phyloP scores from a whole-genome alignment of 30 jellyfish, hydroid and myxozoan species.

The Hydractinia echinata region DNA sequence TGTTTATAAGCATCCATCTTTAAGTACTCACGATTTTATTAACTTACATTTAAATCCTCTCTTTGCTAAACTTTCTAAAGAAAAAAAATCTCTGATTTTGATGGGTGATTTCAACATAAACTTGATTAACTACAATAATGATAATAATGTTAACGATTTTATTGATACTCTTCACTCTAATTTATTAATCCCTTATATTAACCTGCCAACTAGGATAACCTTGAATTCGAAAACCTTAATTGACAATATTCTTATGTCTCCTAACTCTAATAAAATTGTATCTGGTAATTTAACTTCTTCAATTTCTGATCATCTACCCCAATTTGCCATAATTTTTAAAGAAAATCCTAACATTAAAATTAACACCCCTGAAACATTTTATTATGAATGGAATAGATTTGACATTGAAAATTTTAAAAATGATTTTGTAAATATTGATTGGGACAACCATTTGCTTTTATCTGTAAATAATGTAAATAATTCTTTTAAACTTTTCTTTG shows the following conservation, averaged over 20 bases:
- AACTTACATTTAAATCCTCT: background rate
- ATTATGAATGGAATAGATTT: no score
- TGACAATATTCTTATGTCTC: background rate
- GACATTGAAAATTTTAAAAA: no score
- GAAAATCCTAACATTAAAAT: background rate
- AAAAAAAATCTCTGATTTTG: background rate
- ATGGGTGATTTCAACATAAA: conserved; percentile 22
- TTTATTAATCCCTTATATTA: background rate
- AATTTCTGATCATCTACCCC: background rate
- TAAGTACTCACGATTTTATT: background rate
- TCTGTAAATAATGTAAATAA: no score
- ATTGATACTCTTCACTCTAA: conserved; percentile 2
- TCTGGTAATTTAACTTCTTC: background rate
- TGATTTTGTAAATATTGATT: no score
- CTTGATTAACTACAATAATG: background rate
- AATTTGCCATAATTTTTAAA: background rate
- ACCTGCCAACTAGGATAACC: conserved; percentile 17
- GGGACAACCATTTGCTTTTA: no score
- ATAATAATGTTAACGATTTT: background rate
- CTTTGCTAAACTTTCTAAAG: background rate
- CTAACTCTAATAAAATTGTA: background rate
- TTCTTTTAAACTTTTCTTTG: no score
- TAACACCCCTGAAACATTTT: background rate
- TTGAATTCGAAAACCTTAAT: background rate
- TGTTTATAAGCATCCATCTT: background rate